Evolutionary conservation across 92 coral and sea anemone species (phyloP), one percentile per base, ranked within the genome.

Genomic region (Blastomussa wellsi): DNA sequence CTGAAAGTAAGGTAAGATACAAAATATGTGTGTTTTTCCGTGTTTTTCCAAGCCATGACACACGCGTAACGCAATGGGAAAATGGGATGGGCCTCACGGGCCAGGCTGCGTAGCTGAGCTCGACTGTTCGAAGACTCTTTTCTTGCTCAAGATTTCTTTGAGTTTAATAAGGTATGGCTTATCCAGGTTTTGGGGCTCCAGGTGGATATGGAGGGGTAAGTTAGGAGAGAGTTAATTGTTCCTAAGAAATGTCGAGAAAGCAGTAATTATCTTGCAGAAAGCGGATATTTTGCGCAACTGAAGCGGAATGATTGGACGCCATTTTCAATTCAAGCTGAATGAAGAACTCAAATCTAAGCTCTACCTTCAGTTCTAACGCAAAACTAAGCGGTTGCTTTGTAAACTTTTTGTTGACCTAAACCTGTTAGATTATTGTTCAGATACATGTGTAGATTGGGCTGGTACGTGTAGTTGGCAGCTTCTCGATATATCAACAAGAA

Each of bases 181-280:
- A 92, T 80, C 98, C 95, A 83, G 98, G 98, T 76, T 94, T 80
- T 88, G 98, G 98, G 76, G 95, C 92, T 81, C 93, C 95, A 15
- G 95, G 92, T 75, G 92, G 92, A 41, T 92, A 86, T 87, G 94
- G 95, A 74, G 97, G 97, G 97, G 97, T 94, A 94, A 94, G 97
- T 94, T 31, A 81, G 88, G 72, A 78, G 72, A 31, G 72, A 74
- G 60, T 38, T 72, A 5, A 52, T 2, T 70, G 55, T 20, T 37
- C 41, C 62, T 19, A 17, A 24, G 76, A 15, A 49, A 4, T 47
- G 7, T 31, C 11, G 32, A 78, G 22, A 41, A 64, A 62, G 0
- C 26, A 31, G 17, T 10, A 77, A 1, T 22, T 24, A 22, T 60
- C n/a, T 60, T 9, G 2, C 11, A 26, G 13, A 60, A n/a, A 60